Base-by-base conservation (phyloP, 2,797 vertebrate species). In the Momotus momota region DNA sequence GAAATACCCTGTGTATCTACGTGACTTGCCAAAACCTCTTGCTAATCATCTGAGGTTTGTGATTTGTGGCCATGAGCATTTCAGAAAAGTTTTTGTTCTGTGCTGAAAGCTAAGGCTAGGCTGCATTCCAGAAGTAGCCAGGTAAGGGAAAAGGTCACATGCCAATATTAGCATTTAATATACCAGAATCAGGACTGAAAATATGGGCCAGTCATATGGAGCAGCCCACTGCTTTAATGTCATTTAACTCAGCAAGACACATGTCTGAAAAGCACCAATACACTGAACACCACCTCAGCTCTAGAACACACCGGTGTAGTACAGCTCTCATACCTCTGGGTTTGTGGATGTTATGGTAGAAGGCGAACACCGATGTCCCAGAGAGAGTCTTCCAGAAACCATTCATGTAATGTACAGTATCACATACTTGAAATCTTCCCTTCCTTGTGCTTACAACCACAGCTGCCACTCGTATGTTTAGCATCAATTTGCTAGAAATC, bases 1-100 rank as follows among this genome's bases (percentile, higher is more conserved):
- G 65, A 95, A 93, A 93, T 20, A 70, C 7, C 27, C 31, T 3
- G 2, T 17, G 43, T 29, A 54, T 64, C 90, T 82, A 71, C 52
- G 80, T 20, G 40, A 84, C 79, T 88, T 85, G 80, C 82, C 93
- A 91, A 95, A 95, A 90, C 25, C 77, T 46, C 87, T 89, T 51
- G 67, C 58, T 82, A 90, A 71, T 88, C 90, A 88, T 85, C 80
- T 81, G 77, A 86, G 54, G 69, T 90, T 87, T 85, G 70, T 79
- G 92, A 92, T 82, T 89, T 64, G 64, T 38, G 89, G 79, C 52
- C 66, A 65, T 15, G 19, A 86, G 45, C 7, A 3, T 60, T 86
- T 95, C 78, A 83, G 71, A 88, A 93, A 54, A 82, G 51, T 40
- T 80, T 93, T 86, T 77, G 86, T 92, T 86, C 75, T 38, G 22